A percentile compares a stretch with the other conserved stretches of the same genome.
Evolutionary conservation across 2,113 vertebrate genomes (phyloP).

Genomic region (Poecile atricapillus): DNA sequence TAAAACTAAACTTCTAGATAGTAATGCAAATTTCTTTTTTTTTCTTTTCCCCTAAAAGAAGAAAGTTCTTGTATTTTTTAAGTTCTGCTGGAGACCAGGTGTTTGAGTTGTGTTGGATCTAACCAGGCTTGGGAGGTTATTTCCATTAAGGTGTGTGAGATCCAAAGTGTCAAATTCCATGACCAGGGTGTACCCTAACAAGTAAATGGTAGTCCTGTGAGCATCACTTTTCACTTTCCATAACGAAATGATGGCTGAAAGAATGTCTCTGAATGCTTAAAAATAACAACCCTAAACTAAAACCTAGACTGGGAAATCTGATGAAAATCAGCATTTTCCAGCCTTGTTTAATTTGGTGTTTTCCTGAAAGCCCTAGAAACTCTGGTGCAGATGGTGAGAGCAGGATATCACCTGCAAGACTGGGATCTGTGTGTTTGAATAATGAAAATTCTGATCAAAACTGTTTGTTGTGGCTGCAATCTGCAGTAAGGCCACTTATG

Average conservation of each 20-base stretch:
- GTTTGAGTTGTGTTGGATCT: not conserved
- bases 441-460: not conserved
- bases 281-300: not conserved
- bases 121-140: not conserved
- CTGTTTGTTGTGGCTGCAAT: not conserved
- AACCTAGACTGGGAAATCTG: not conserved
- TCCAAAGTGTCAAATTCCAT: not conserved
- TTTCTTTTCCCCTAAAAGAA: fast-evolving
- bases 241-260: not conserved
- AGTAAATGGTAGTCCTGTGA: not conserved
- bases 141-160: not conserved
- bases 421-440: not conserved
- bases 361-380: not conserved
- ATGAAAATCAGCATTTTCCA: not conserved
- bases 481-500: not conserved
- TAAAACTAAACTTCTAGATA: not conserved
- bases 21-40: not conserved
- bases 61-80: not conserved
- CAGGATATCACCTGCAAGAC: not conserved
- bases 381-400: not conserved
- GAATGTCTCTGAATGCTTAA: not conserved
- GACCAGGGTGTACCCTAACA: not conserved
- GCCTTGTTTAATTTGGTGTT: not conserved
- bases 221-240: not conserved
- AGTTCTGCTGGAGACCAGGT: not conserved